These are phyloP conservation scores for Harpagoxenus sublaevis DNA, from an alignment of 2,888 invertebrate species.

Conservation along the genomic window DNA sequence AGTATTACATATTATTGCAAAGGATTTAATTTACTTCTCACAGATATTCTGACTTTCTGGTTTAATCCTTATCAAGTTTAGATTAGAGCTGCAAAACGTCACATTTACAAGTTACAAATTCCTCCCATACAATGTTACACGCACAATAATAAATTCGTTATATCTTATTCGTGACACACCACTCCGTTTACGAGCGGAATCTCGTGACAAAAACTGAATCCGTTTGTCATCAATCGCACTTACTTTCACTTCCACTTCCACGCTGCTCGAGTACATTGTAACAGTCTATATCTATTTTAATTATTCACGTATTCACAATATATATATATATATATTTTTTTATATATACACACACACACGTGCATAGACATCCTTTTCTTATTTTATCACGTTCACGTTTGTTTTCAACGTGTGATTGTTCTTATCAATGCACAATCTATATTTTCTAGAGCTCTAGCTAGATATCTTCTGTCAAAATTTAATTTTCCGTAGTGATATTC, in stretches of 20 bases:
- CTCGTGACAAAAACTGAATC: constrained; percentile 29
- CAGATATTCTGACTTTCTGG: constrained; percentile 26
- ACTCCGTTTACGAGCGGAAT: constrained; percentile 15
- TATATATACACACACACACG: constrained; percentile 5
- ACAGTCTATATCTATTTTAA: constrained; percentile 36
- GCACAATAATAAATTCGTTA: constrained; percentile 32
- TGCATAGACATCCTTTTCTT: constrained; percentile 10
- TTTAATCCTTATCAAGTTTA: constrained; percentile 32
- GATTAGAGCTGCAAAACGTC: constrained; percentile 36
- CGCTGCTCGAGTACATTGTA: constrained; percentile 28
- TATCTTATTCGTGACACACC: constrained; percentile 19
- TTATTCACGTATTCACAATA: constrained; percentile 40
- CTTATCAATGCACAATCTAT: constrained; percentile 27
- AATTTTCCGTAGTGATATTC: constrained; percentile 14
- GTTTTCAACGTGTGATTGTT: constrained; percentile 41
- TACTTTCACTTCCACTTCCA: constrained; percentile 36
- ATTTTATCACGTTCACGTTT: constrained; percentile 35
- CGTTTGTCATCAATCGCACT: constrained; percentile 25
- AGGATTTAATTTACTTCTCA: constrained; percentile 35
- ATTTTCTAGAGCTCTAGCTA: constrained; percentile 34
- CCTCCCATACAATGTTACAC: constrained; percentile 36
- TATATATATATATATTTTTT: constrained; percentile 6
- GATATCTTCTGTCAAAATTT: constrained; percentile 45
- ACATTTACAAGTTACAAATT: constrained; percentile 44
- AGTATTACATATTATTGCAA: constrained; percentile 30